Evolutionary conservation across 2,113 vertebrate species (phyloP).

Genomic region (Mesocricetus auratus): DNA sequence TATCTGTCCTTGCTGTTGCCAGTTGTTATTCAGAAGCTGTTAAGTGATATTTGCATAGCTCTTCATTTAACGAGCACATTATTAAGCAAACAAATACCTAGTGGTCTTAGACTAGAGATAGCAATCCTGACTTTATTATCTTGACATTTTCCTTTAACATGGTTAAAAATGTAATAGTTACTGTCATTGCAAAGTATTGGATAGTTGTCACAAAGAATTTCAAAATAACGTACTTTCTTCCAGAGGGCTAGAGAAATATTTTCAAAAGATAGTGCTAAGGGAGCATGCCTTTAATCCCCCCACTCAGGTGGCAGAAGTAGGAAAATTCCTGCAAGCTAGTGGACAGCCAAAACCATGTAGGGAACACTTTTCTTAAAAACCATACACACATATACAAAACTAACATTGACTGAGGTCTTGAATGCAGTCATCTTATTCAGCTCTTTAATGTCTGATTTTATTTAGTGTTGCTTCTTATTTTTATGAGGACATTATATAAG

Average conservation of each 20-base stretch:
- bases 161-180: background rate
- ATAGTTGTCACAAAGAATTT: constrained; percentile 11
- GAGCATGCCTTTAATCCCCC: background rate
- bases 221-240: constrained; percentile 2
- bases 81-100: background rate
- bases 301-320: background rate
- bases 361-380: background rate
- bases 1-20: constrained; percentile 28
- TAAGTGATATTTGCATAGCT: background rate
- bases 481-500: background rate
- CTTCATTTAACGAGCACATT: background rate
- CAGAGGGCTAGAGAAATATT: background rate
- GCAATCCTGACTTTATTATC: background rate
- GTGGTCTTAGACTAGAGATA: background rate
- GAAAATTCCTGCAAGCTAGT: background rate
- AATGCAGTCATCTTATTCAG: constrained; percentile 1
- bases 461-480: background rate
- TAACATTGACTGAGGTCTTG: background rate
- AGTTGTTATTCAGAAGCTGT: background rate
- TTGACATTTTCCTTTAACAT: background rate
- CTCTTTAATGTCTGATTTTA: background rate
- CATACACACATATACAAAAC: background rate
- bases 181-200: background rate
- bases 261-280: background rate
- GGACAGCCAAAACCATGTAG: background rate